Evolutionary conservation across 2,797 vertebrate species (phyloP), one percentile per base, ranked within the genome.

Genomic region (Pipistrellus kuhlii): DNA sequence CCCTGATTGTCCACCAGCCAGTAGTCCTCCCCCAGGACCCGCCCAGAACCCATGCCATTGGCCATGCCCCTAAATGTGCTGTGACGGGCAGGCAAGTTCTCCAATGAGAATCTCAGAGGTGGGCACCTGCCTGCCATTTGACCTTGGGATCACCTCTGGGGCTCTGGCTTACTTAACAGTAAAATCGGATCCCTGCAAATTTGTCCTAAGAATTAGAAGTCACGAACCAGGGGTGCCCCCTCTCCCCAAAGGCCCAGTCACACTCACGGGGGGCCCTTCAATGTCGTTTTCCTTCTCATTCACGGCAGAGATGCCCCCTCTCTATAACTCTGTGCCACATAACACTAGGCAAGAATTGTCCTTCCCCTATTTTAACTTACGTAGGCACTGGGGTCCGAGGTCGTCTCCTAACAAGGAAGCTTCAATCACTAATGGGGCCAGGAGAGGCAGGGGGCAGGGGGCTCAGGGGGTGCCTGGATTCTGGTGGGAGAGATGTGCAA

Each of bases 401-500:
- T 44, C 38, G 38, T 38, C 18, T 76, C 66, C 51, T 23, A 23
- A 5, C 23, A 73, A 41, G 72, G 57, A 41, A 35, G 27, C 55
- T 6, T 10, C 46, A 2, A 7, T 35, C 1, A 9, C 48, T 35
- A 5, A 15, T 30, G 27, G 1, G 38, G 44, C 25, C 57, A 2
- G 2, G 46, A 77, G 69, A 62, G 21, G 51, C n/a, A n/a, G n/a
- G n/a, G n/a, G n/a, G n/a, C 3, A 12, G 13, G 80, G 3, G n/a
- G 68, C 51, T 55, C 68, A 32, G 85, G 46, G 3, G 35, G 55
- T 20, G 1, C 30, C 41, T 2, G 18, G 3, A 4, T 13, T 15
- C 51, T 0, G 0, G 12, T 4, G 10, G 59, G 4, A 1, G 5
- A 55, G 23, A 5, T 10, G 1, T 0, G 6, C n/a, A 15, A n/a